phyloP scores from a whole-genome alignment of 64 coral and sea anemone species.

The Stichodactyla mertensii region DNA sequence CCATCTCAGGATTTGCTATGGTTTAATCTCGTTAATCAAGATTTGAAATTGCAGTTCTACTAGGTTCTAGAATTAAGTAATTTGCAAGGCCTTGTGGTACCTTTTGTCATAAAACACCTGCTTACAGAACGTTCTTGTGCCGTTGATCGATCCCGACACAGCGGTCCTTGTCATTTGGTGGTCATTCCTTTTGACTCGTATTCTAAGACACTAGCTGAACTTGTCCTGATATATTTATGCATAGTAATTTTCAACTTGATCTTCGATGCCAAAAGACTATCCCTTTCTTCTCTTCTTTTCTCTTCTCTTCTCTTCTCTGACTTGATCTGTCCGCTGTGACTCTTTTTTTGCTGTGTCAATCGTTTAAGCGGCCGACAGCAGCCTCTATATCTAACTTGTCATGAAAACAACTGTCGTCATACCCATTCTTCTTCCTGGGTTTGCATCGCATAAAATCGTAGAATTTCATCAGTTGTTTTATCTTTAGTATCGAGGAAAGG shows the following conservation, averaged over 20 bases:
- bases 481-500: neutral
- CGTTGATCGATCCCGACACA: neutral
- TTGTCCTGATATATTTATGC: no score
- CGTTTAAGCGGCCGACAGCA: neutral
- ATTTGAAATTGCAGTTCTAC: neutral
- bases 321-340: no score
- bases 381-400: neutral
- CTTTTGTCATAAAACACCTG: neutral
- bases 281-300: no score
- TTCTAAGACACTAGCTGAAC: no score
- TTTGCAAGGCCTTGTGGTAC: neutral
- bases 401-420: neutral
- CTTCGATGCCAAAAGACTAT: no score
- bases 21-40: neutral
- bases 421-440: slow-evolving; percentile 8
- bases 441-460: neutral
- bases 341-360: neutral
- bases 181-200: neutral
- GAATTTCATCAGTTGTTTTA: neutral
- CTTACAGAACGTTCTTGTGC: neutral
- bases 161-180: neutral
- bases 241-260: no score
- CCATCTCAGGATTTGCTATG: neutral
- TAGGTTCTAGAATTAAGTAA: neutral
- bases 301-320: no score